Evolutionary conservation across 2,888 invertebrate species (phyloP).

Genomic region (Cantharis nigra): DNA sequence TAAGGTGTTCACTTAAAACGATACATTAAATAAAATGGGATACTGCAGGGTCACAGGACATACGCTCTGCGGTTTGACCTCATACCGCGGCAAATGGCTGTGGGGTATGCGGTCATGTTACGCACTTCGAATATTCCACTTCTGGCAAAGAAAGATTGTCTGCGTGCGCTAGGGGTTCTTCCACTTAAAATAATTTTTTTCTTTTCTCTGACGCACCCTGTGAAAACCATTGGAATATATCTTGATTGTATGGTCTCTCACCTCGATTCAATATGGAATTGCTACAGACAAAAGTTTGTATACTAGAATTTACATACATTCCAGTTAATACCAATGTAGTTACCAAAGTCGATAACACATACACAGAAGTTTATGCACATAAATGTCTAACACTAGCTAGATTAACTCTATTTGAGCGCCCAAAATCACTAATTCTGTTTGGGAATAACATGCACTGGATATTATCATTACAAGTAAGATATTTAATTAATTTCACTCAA

Average conservation of each 20-base stretch:
- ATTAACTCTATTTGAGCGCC: not conserved
- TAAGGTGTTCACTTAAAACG: constrained; percentile 28
- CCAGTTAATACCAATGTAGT: not conserved
- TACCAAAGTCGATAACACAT: not conserved
- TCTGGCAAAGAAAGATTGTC: constrained; percentile 22
- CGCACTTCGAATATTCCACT: constrained; percentile 28
- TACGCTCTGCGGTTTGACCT: constrained; percentile 30
- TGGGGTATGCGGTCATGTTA: constrained; percentile 28
- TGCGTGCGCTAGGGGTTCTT: constrained; percentile 9
- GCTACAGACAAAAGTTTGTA: not conserved
- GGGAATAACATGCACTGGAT: not conserved
- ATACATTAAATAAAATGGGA: constrained; percentile 26
- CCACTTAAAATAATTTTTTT: not conserved
- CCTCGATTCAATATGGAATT: not conserved
- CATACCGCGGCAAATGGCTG: constrained; percentile 29
- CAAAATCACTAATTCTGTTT: not conserved
- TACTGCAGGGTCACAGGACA: constrained; percentile 26
- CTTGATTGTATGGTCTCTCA: not conserved
- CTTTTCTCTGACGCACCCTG: not conserved
- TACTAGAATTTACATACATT: not conserved
- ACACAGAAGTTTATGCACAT: not conserved
- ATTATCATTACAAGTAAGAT: not conserved
- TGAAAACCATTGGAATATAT: not conserved
- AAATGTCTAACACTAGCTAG: not conserved
- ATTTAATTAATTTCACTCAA: not conserved